Evolutionary conservation across 2,888 invertebrate species (phyloP).

Genomic region (Scrobipalpa costella): DNA sequence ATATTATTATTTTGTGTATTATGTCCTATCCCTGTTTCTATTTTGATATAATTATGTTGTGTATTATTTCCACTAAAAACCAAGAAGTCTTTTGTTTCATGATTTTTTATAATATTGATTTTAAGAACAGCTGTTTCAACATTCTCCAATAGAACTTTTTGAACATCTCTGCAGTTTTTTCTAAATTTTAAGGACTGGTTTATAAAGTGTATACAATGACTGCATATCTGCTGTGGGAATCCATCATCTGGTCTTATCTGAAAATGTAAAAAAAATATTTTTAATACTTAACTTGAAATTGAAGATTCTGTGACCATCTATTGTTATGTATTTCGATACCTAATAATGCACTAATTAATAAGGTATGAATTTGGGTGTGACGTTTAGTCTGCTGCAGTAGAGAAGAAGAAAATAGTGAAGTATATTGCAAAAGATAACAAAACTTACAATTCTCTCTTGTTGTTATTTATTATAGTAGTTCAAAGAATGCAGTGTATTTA

Average conservation of each 20-base stretch:
- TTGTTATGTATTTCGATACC: no score
- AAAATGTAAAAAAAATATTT: constrained; percentile 4
- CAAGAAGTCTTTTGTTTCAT: not conserved
- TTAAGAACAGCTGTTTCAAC: not conserved
- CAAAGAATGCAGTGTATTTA: not conserved
- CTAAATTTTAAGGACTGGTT: constrained; percentile 47
- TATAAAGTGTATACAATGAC: constrained; percentile 42
- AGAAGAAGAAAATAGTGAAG: no score
- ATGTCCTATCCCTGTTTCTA: not conserved
- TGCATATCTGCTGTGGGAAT: constrained; percentile 49
- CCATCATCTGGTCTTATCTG: constrained; percentile 44
- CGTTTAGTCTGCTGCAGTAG: no score
- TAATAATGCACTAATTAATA: no score
- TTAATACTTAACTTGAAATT: not conserved
- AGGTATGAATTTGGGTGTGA: not conserved
- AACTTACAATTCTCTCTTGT: not conserved
- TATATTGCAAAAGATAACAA: no score
- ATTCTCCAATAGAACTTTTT: constrained; percentile 1
- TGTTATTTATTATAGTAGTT: not conserved
- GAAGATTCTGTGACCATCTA: not conserved
- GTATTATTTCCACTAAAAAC: constrained; percentile 8
- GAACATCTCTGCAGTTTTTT: constrained; percentile 43
- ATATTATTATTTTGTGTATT: constrained; percentile 8
- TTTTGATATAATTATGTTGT: not conserved
- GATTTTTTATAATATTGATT: not conserved